Evolutionary conservation across 2,113 vertebrate species (phyloP), one percentile per base, ranked within the genome.

Genomic region (Hydrolagus affinis): DNA sequence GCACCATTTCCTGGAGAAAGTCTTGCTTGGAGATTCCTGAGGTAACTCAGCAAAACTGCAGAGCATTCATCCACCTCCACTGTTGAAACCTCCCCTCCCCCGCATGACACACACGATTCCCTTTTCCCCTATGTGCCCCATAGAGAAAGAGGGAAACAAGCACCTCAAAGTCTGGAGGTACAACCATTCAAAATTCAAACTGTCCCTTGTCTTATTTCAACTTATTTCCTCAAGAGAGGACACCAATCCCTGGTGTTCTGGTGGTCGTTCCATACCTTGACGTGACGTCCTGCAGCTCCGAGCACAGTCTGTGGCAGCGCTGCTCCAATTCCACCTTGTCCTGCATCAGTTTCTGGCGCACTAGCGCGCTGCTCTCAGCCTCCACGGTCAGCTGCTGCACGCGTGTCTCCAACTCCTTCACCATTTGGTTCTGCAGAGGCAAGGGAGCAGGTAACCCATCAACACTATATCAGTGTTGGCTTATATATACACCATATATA

Each of bases 311-410:
- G 87, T 90, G 95, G 86, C 95, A 92, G 23, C 90, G 91, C 85
- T 95, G 90, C 74, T 98, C 97, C 86, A 95, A 89, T 87, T 96
- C 94, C 7, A 86, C 60, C 89, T 97, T 99, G 88, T 98, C 96
- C 87, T 97, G 95, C 44, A 89, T 91, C 70, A 97, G 89, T 86
- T 92, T 97, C 86, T 96, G 96, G 28, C 90, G 92, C 60, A 96
- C 94, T 9, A 89, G 75, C 78, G 93, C 93, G 86, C 93, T 95
- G 2, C 93, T 96, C 88, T 98, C 96, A 86, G 94, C 94, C 89
- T 98, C 96, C 85, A 92, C 88, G 0, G 94, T 96, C 89, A 97
- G 92, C 89, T 96, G 96, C 88, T 96, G 95, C 85, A 97, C 95
- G 69, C 93, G 94, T n/a, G 89, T 89, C 91, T 96, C 95, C 90